Base-by-base conservation (phyloP, 2,113 vertebrate species). In the Ascaphus truei region DNA sequence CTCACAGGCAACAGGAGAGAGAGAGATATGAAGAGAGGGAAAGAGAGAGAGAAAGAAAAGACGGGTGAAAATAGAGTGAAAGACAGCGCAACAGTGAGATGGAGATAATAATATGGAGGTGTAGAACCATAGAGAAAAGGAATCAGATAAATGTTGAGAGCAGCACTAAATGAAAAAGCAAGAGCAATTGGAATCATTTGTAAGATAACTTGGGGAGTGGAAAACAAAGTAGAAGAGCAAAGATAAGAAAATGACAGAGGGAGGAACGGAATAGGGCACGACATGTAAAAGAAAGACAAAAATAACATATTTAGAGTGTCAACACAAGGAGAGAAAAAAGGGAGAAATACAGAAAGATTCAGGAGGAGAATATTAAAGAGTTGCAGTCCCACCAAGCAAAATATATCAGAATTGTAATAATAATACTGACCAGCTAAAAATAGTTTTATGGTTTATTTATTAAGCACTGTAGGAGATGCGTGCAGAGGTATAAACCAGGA, bases 21-120 rank as follows among this genome's bases (percentile, higher is more conserved):
- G 57, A 61, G 67, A 60, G 67, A 71, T 60, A 71, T 60, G 57
- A 61, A 61, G 67, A 71, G 57, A 71, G 34, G 30, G 30, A 47
- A 20, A 31, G 22, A 68, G 55, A 45, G 20, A 39, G 52, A 52
- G 31, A 23, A 53, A 29, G 56, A 27, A 58, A 60, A 27, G 57
- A 71, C 56, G 56, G 56, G 67, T 52, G 67, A 71, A 71, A 71
- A 71, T 71, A 71, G 57, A 60, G 29, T 39, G 43, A 69, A 60
- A 3, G 56, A 51, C 67, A 48, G 57, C 47, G 15, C 45, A 15
- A 50, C 47, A 41, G 31, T 61, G 67, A 71, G 67, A 71, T 71
- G 67, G 57, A 71, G 56, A 71, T 71, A 71, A 71, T 71, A 45
- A 71, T 71, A 61, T 26, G 48, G 61, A 61, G 57, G 56, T 66